These are phyloP conservation scores for Trileptium ribeirensis DNA, from an alignment of 2,888 invertebrate genomes.

Conservation along the genomic window DNA sequence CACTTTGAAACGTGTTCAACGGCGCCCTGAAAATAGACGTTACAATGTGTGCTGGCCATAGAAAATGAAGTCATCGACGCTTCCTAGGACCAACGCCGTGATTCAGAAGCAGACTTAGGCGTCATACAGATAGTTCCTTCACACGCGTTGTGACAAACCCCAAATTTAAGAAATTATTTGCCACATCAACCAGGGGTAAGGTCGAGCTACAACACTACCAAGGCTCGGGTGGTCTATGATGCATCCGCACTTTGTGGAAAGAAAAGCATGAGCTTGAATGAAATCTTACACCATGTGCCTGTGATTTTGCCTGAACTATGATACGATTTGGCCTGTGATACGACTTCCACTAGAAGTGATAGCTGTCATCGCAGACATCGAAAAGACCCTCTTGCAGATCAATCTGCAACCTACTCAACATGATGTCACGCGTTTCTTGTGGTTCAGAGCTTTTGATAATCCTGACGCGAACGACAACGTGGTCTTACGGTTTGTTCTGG, in stretches of 20 bases:
- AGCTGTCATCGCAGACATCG: slow-evolving; percentile 33
- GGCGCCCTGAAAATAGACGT: not conserved
- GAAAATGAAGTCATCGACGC: not conserved
- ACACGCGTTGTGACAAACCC: not conserved
- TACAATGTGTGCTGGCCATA: not conserved
- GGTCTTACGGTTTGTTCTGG: slow-evolving; percentile 34
- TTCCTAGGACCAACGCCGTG: not conserved
- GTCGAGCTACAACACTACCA: slow-evolving; percentile 30
- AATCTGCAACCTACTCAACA: slow-evolving; percentile 26
- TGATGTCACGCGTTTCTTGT: slow-evolving; percentile 29
- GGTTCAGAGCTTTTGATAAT: no score
- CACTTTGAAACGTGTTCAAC: no score
- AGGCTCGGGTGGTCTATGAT: slow-evolving; percentile 40
- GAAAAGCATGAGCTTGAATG: slow-evolving; percentile 28
- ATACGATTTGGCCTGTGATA: slow-evolving; percentile 24
- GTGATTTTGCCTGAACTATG: slow-evolving; percentile 24
- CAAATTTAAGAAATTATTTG: slow-evolving; percentile 26
- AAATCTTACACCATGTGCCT: slow-evolving; percentile 32
- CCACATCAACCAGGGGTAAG: slow-evolving; percentile 34
- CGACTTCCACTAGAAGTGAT: slow-evolving; percentile 27
- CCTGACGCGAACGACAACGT: no score
- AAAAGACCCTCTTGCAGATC: slow-evolving; percentile 39
- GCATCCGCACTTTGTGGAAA: slow-evolving; percentile 25
- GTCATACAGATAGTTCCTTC: slow-evolving; percentile 22
- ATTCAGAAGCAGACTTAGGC: slow-evolving; percentile 1